Conservation (phyloP, 2,797 vertebrate species). For the Psittacula derbiana region DNA sequence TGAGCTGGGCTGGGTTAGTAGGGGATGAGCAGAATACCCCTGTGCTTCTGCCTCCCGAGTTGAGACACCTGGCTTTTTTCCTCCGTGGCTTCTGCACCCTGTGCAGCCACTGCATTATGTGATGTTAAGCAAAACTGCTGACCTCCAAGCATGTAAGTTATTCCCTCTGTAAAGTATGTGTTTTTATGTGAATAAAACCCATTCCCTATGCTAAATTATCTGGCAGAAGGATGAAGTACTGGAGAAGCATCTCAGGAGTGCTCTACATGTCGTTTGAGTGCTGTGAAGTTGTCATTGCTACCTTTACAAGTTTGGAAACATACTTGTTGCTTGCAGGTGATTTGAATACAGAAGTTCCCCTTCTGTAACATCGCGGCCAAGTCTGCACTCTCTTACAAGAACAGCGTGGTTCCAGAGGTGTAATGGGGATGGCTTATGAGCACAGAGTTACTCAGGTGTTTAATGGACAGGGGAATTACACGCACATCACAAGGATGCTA, state of each 20-base stretch:
- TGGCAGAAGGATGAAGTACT: background rate
- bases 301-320: background rate
- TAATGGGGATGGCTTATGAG: background rate
- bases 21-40: background rate
- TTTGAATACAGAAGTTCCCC: background rate
- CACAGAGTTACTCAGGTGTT: background rate
- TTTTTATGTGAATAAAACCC: background rate
- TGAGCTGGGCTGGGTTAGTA: background rate
- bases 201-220: fast-evolving
- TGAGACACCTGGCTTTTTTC: background rate
- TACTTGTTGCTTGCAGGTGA: background rate
- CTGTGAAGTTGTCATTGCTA: background rate
- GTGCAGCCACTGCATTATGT: fast-evolving
- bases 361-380: background rate
- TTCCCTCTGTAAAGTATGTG: background rate
- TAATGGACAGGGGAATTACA: background rate
- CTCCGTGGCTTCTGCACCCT: fast-evolving
- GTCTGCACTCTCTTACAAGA: background rate
- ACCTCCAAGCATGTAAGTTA: background rate
- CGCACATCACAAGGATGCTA: too few relatives aligned
- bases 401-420: background rate
- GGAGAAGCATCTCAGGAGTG: background rate
- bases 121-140: background rate
- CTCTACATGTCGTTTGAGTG: background rate
- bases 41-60: background rate